These are phyloP conservation scores for Coleophora flavipennella DNA, from an alignment of 2,888 invertebrate genomes.

Conservation along the genomic window DNA sequence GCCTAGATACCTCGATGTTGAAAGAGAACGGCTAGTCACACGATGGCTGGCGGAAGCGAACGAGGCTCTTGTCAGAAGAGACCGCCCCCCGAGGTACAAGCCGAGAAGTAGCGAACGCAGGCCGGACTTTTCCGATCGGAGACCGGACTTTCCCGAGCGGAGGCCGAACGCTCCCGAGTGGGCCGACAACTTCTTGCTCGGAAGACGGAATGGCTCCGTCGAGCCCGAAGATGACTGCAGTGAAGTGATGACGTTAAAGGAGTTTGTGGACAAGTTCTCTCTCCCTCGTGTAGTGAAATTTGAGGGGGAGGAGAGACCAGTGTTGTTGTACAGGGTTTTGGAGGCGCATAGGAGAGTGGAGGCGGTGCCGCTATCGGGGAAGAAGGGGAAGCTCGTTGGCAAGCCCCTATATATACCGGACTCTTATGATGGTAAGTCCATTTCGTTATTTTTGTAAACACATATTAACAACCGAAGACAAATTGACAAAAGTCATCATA, in stretches of 20 bases:
- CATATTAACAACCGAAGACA: too few relatives aligned
- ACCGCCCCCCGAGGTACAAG: slow-evolving; percentile 59
- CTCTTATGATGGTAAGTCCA: slow-evolving; percentile 77
- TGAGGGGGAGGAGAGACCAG: slow-evolving; percentile 70
- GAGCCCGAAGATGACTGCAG: slow-evolving; percentile 60
- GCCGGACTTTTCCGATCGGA: slow-evolving; percentile 54
- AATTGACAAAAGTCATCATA: too few relatives aligned
- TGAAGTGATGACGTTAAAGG: slow-evolving; percentile 66
- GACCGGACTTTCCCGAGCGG: slow-evolving; percentile 47
- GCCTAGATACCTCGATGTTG: slow-evolving; percentile 62
- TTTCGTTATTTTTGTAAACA: too few relatives aligned
- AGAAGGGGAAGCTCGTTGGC: slow-evolving; percentile 71
- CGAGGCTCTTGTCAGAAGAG: slow-evolving; percentile 58
- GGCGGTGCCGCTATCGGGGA: slow-evolving; percentile 71
- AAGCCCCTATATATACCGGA: slow-evolving; percentile 77
- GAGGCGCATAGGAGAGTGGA: slow-evolving; percentile 76
- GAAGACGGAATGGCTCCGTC: slow-evolving; percentile 51
- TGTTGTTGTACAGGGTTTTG: slow-evolving; percentile 75
- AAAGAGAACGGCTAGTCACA: slow-evolving; percentile 60
- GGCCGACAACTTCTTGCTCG: slow-evolving; percentile 59
- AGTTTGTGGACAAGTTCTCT: slow-evolving; percentile 75
- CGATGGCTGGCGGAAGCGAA: slow-evolving; percentile 68
- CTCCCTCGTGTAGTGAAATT: slow-evolving; percentile 74
- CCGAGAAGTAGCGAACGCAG: slow-evolving; percentile 63
- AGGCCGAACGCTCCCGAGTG: slow-evolving; percentile 54